Evolutionary conservation across 2,797 vertebrate genomes (phyloP), one percentile per base, ranked within the genome.

Genomic region (Tadarida brasiliensis): DNA sequence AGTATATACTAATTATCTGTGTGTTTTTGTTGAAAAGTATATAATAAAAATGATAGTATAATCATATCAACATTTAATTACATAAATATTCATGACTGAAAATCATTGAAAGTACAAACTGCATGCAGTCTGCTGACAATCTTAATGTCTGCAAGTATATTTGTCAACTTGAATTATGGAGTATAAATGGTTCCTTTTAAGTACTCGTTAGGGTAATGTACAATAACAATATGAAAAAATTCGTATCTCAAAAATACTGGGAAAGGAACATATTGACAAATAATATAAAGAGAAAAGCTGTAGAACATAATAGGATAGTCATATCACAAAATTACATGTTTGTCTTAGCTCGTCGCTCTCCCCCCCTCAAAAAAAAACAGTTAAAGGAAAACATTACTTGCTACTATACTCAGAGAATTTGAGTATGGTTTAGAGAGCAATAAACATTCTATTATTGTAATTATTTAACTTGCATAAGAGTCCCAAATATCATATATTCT

Each of bases 371-470:
- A 1, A 70, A 59, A 87, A 67, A 56, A 24, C 11, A 4, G 17
- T 26, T 90, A 71, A 90, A 73, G 16, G 15, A 22, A 71, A 76
- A 80, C 2, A 30, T 57, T 59, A 39, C 11, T 74, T 68, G 20
- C 7, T 30, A 1, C n/a, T 82, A 7, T 30, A 47, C 28, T 22
- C 30, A 86, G 11, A 68, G 14, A 14, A 35, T 30, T 89, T 49
- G 4, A 16, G 4, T 56, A 3, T 76, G 54, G 2, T 10, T 49
- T 67, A 74, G 7, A 49, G 3, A 28, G 2, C 7, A 74, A 76
- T 92, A 88, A 90, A 80, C 90, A 88, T 84, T 17, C 68, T 8
- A 26, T 80, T 61, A 61, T 16, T 39, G 6, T 73, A 78, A 67
- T 44, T 57, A 82, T 86, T 86, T 20, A 74, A 84, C 86, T 87